Conservation (phyloP, 2,113 vertebrate species). For the Archilochus colubris region DNA sequence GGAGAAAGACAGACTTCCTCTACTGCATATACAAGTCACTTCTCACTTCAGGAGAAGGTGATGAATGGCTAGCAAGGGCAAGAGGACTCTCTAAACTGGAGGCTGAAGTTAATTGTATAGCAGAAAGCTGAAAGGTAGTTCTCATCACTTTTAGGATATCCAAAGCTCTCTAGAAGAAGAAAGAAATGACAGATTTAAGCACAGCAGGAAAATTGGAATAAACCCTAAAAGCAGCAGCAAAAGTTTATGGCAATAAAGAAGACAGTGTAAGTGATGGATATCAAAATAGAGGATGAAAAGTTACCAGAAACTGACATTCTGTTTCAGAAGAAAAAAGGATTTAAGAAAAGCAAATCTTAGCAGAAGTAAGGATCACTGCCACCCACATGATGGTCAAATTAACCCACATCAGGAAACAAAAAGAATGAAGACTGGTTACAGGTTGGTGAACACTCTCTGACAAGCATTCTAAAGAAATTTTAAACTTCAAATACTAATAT, state of each 20-base stretch:
- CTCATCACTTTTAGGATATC: background rate
- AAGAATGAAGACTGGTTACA: background rate
- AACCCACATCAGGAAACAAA: background rate
- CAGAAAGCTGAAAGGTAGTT: background rate
- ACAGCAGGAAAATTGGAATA: background rate
- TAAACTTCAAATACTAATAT: background rate
- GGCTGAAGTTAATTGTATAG: background rate
- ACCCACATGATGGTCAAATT: background rate
- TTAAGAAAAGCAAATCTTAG: background rate
- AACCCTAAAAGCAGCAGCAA: background rate
- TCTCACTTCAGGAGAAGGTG: background rate
- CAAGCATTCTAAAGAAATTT: background rate
- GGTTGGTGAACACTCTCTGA: background rate
- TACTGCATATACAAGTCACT: background rate
- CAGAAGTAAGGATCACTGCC: background rate
- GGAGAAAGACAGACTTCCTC: background rate
- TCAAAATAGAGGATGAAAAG: background rate
- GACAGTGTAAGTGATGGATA: background rate
- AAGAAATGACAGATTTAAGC: background rate
- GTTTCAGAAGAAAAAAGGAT: background rate
- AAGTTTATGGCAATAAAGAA: background rate
- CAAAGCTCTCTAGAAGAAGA: background rate
- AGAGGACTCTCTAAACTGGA: background rate
- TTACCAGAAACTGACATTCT: background rate
- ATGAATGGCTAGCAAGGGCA: background rate